phyloP scores from a whole-genome alignment of 2,888 invertebrate genomes.

The Acanthosoma haemorrhoidale region DNA sequence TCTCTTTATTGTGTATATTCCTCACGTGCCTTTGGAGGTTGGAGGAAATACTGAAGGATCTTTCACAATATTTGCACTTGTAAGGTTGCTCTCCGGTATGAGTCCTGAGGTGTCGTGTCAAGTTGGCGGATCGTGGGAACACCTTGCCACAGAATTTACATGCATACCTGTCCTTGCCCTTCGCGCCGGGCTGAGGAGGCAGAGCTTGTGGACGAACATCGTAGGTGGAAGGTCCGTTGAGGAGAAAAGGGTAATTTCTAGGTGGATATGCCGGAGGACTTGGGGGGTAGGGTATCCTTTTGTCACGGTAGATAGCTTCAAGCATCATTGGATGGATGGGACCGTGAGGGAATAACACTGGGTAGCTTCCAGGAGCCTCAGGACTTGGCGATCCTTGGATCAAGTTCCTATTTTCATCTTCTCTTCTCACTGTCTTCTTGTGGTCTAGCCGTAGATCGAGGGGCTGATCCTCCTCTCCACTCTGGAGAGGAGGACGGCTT shows the following conservation, averaged over 20 bases:
- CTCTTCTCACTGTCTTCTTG: conserved; percentile 62
- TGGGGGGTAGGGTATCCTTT: conserved; percentile 57
- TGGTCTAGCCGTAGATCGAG: conserved; percentile 81
- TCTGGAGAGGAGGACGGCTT: conserved; percentile 45
- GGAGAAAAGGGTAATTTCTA: conserved; percentile 42
- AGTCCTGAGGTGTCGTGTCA: conserved; percentile 92
- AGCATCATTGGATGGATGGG: conserved; percentile 65
- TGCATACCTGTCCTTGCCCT: conserved; percentile 79
- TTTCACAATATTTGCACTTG: conserved; percentile 96
- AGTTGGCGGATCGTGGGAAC: conserved; percentile 93
- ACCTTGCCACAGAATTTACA: conserved; percentile 97
- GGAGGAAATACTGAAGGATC: conserved; percentile 97
- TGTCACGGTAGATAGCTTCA: conserved; percentile 63
- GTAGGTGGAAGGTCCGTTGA: conserved; percentile 27
- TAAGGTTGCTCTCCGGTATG: conserved; percentile 98
- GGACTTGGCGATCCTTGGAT: conserved; percentile 49
- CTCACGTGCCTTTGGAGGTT: conserved; percentile 97
- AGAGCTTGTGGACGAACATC: conserved; percentile 31
- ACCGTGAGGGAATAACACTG: conserved; percentile 55
- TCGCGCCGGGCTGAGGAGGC: conserved; percentile 30
- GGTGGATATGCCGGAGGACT: conserved; percentile 49
- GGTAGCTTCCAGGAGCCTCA: conserved; percentile 42
- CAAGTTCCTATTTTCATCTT: conserved; percentile 83
- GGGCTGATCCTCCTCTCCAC: conserved; percentile 63
- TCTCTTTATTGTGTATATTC: conserved; percentile 98